These are phyloP conservation scores for Lumbricus terrestris DNA, from an alignment of 2,888 invertebrate genomes.

Conservation along the genomic window DNA sequence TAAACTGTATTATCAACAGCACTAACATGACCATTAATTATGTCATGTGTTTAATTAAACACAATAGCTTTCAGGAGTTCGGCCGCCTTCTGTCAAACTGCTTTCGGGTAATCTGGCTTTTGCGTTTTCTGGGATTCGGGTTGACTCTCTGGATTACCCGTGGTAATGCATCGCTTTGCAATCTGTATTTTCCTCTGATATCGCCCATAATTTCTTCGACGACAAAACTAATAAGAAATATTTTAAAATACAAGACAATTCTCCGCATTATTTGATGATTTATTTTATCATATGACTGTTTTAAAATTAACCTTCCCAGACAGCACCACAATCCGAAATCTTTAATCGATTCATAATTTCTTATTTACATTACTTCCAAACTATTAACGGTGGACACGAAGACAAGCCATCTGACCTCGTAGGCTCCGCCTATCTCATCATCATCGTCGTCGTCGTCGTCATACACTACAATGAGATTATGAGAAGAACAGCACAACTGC, in stretches of 20 bases:
- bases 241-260: background rate
- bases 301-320: background rate
- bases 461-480: background rate
- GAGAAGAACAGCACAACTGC: background rate
- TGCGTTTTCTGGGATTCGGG: no score
- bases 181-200: background rate
- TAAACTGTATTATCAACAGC: no score
- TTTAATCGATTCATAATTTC: constrained; percentile 8
- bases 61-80: no score
- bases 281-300: background rate
- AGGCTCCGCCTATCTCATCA: background rate
- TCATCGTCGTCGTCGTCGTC: background rate
- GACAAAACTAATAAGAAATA: background rate
- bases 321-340: background rate
- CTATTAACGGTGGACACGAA: background rate
- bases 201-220: background rate
- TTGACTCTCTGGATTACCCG: background rate
- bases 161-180: background rate
- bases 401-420: background rate
- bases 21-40: no score
- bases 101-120: no score
- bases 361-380: background rate
- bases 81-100: no score
- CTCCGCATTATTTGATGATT: background rate
- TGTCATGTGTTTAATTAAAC: no score